Percentiles rank a stretch among this genome's conserved stretches.
Conservation (phyloP, 2,113 vertebrate genomes). For the Laterallus jamaicensis region DNA sequence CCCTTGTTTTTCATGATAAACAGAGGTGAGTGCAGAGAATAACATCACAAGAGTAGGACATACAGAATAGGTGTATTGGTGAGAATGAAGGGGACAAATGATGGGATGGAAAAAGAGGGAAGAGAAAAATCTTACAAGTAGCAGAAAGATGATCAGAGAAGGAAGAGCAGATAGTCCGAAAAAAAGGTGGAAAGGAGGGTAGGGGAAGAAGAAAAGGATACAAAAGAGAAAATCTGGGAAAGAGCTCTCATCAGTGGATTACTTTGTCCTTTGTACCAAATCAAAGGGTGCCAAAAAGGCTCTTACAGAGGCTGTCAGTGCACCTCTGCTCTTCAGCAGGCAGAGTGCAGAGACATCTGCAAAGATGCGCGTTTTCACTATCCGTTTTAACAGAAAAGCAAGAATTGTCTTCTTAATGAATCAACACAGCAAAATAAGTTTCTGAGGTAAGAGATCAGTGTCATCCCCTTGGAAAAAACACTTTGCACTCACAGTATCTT, state of each 20-base stretch:
- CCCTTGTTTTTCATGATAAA: neutral
- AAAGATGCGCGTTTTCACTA: neutral
- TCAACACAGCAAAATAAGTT: neutral
- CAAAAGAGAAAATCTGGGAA: neutral
- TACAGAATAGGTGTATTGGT: neutral
- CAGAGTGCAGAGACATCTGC: neutral
- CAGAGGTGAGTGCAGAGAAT: neutral
- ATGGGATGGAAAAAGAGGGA: neutral
- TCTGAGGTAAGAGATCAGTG: neutral
- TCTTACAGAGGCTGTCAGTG: neutral
- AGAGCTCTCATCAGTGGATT: neutral
- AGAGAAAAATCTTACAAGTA: neutral
- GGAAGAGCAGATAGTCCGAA: neutral
- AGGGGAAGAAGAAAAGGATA: neutral
- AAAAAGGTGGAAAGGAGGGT: too few species aligned
- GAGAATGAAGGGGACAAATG: neutral
- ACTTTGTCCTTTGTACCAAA: neutral
- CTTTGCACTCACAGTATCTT: neutral
- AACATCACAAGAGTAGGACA: neutral
- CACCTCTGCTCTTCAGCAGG: neutral
- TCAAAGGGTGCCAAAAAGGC: neutral
- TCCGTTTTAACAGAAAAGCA: neutral
- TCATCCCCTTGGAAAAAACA: neutral
- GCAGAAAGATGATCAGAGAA: neutral
- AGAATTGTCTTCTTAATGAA: neutral